Percentiles rank a stretch among this genome's conserved stretches.
Conservation (phyloP, 2,113 vertebrate species). For the Colinus virginianus region DNA sequence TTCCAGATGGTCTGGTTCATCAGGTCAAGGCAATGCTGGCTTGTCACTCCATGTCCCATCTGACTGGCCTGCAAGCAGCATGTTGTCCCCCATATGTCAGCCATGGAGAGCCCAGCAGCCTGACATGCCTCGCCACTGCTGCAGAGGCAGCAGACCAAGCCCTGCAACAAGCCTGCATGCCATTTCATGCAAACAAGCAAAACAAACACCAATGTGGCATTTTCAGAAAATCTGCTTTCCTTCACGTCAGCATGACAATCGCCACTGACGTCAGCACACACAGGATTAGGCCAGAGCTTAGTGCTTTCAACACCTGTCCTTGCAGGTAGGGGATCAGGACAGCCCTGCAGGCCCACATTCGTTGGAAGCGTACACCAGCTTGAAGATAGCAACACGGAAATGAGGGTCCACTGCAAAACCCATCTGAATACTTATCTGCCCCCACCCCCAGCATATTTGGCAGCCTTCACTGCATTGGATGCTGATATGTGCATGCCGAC, state of each 20-base stretch:
- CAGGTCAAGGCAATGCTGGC: slow-evolving; percentile 18
- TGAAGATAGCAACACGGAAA: background rate
- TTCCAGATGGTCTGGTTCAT: slow-evolving; percentile 51
- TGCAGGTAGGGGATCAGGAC: background rate
- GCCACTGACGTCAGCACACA: rapidly evolving
- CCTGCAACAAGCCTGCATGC: background rate
- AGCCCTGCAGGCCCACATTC: rapidly evolving
- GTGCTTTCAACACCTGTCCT: rapidly evolving
- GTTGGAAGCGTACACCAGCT: rapidly evolving
- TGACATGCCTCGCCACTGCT: too few species aligned
- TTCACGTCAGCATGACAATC: background rate
- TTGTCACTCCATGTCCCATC: background rate
- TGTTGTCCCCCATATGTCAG: background rate
- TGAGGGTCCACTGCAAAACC: background rate
- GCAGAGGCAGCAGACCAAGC: background rate
- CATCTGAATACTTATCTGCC: background rate
- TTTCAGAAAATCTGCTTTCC: background rate
- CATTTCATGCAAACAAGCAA: background rate
- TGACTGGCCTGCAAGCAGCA: background rate
- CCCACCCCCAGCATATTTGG: background rate
- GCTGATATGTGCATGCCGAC: background rate
- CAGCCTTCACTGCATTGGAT: background rate
- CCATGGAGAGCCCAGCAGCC: background rate
- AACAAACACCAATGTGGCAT: background rate
- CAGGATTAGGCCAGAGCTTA: rapidly evolving